Percentiles rank a stretch among this genome's conserved stretches.
These are phyloP conservation scores for Thaleichthys pacificus DNA, from an alignment of 2,797 vertebrate genomes.

Conservation along the genomic window DNA sequence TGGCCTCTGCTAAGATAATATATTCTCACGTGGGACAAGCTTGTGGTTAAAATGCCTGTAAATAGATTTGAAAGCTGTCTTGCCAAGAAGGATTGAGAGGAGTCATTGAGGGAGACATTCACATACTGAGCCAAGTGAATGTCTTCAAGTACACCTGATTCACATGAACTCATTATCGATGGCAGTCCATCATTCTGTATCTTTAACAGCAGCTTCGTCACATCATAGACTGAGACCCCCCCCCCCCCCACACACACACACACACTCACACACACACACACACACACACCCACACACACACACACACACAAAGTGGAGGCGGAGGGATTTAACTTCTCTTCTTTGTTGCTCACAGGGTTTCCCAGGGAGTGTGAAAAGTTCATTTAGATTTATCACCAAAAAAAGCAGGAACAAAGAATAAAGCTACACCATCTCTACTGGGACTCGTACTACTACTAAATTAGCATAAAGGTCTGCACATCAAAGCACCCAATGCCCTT, in stretches of 20 bases:
- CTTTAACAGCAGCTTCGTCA: constrained; percentile 33
- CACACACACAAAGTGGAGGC: constrained; percentile 27
- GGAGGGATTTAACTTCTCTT: constrained; percentile 69
- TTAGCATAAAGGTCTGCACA: constrained; percentile 95
- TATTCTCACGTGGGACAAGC: constrained; percentile 54
- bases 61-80: constrained; percentile 53
- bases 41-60: constrained; percentile 55
- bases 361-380: constrained; percentile 93
- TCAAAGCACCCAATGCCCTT: constrained; percentile 90
- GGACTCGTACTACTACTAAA: constrained; percentile 83
- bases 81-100: constrained; percentile 46
- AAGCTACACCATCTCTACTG: constrained; percentile 79
- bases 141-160: constrained; percentile 68
- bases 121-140: constrained; percentile 55
- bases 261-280: neutral
- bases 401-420: constrained; percentile 80
- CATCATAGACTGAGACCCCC: constrained; percentile 12
- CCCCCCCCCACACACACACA: neutral
- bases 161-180: constrained; percentile 77
- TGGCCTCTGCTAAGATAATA: constrained; percentile 51
- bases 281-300: constrained; percentile 14
- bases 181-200: constrained; percentile 59
- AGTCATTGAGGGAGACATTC: constrained; percentile 55
- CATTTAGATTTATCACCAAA: constrained; percentile 83
- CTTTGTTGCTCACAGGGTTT: constrained; percentile 76